Evolutionary conservation across 1,140 invertebrate species (phyloP).

Genomic region (Vollenhovia emeryi): DNA sequence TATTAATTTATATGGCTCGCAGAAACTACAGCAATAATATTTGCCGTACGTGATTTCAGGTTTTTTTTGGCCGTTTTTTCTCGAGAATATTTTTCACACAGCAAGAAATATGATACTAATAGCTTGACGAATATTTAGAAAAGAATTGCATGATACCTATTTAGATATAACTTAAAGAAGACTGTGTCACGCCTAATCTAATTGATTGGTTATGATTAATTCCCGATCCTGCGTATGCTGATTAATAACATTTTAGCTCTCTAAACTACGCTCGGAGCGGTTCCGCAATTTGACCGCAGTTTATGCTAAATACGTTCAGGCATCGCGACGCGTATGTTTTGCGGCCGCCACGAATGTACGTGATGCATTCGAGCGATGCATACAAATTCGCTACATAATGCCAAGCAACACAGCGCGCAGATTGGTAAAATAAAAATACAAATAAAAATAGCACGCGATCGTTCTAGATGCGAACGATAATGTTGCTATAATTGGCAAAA

Average conservation of each 20-base stretch:
- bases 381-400: constrained; percentile 5
- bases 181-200: constrained; percentile 8
- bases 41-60: neutral
- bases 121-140: neutral
- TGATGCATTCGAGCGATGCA: constrained; percentile 8
- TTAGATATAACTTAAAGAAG: constrained; percentile 26
- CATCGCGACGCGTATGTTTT: neutral
- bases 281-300: constrained; percentile 2
- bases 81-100: neutral
- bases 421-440: neutral
- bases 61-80: neutral
- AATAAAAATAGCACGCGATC: neutral
- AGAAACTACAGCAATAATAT: too few species aligned
- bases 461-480: neutral
- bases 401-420: neutral
- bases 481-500: neutral
- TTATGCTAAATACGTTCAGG: constrained; percentile 9
- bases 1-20: neutral
- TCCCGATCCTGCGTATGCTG: neutral
- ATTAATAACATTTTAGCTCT: constrained; percentile 8
- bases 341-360: neutral
- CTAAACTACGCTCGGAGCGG: neutral
- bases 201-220: neutral
- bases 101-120: neutral
- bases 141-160: neutral